Evolutionary conservation across 2,888 invertebrate genomes (phyloP).

Genomic region (Zaprionus lineosus): DNA sequence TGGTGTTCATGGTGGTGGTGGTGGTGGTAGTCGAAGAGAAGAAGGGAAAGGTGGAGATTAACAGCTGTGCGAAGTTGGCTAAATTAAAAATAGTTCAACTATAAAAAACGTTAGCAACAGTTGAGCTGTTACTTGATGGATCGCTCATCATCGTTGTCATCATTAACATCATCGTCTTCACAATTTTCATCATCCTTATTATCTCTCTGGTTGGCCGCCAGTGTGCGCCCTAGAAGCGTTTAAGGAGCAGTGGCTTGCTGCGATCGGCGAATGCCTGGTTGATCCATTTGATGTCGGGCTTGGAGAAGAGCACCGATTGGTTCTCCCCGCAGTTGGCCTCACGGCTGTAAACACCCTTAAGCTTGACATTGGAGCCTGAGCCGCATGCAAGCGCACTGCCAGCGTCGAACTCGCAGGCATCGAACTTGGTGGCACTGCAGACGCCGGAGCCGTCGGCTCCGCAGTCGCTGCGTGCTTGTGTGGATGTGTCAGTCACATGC

Average conservation of each 20-base stretch:
- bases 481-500: constrained; percentile 88
- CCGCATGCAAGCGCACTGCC: constrained; percentile 93
- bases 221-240: constrained; percentile 56
- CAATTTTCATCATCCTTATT: constrained; percentile 12
- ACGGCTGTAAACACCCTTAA: constrained; percentile 90
- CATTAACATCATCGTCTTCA: constrained; percentile 15
- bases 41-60: constrained; percentile 10
- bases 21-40: too few relatives aligned
- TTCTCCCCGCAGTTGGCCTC: constrained; percentile 88
- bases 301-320: constrained; percentile 85
- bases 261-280: constrained; percentile 78
- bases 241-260: constrained; percentile 74
- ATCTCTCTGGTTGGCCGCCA: background rate
- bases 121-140: constrained; percentile 32
- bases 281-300: constrained; percentile 86
- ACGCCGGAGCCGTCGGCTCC: constrained; percentile 82
- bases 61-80: constrained; percentile 57
- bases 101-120: constrained; percentile 36
- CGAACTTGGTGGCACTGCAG: constrained; percentile 87
- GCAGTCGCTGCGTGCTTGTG: constrained; percentile 85
- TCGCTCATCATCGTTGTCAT: constrained; percentile 16
- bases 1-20: constrained; percentile 11
- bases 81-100: constrained; percentile 67
- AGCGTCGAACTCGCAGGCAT: constrained; percentile 90
- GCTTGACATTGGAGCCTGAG: constrained; percentile 86